Base-by-base conservation (phyloP, 1,140 invertebrate species). In the Drosophila ohnishii region DNA sequence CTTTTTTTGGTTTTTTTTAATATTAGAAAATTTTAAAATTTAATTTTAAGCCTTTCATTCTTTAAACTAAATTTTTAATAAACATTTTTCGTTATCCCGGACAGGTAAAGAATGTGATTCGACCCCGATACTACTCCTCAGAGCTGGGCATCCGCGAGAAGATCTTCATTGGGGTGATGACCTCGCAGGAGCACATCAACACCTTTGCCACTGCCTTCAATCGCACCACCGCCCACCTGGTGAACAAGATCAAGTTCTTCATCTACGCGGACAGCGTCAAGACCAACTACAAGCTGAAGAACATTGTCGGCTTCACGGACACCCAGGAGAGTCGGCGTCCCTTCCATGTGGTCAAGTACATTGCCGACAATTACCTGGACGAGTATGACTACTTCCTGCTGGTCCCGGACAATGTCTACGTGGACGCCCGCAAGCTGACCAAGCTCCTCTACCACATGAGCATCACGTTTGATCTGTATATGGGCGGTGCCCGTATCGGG, bases 311-410 rank as follows among this genome's bases (percentile, higher is more conserved):
- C 1, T 97, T 97, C 80, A 96, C 96, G 1, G 96, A 97, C 78
- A 95, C 95, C 0, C 93, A 95, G 58, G 94, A 94, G 70, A 94
- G 95, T 78, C 92, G 96, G 4, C 94, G 95, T 79, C 95, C 96
- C 3, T 96, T 97, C 91, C 96, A 98, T 85, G 94, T 96, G 5
- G 92, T 99, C 28, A 97, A 98, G 90, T 98, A 98, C 84, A 94
- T 98, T 7, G 95, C 95, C 16, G 97, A 98, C 67, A 97, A 97
- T 90, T 98, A 96, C 92, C 90, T 96, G 10, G 95, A 97, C 58
- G 95, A 96, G 67, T 98, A 95, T 92, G 97, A 98, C 92, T 99
- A 96, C 91, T 98, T 97, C 92, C 96, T 97, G 86, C 93, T 99
- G 30, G 94, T 96, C 3, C 95, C 95, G 30, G 97, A 98, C 92